Evolutionary conservation across 2,797 vertebrate species (phyloP).

Genomic region (Myotis myotis): DNA sequence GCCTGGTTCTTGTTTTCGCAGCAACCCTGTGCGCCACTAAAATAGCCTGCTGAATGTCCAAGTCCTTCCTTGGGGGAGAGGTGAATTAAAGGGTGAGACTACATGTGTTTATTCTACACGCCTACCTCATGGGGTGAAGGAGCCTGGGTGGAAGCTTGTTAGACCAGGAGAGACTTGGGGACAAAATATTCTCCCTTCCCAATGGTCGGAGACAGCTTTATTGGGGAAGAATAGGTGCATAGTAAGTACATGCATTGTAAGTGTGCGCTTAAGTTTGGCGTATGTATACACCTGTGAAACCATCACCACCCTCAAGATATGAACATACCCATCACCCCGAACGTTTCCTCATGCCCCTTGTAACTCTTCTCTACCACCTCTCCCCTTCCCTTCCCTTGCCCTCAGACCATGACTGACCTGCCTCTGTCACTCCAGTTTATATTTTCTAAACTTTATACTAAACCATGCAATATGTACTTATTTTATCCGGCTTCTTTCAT

Average conservation of each 20-base stretch:
- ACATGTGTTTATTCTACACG: not conserved
- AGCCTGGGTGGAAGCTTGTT: not conserved
- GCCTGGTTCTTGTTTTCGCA: not conserved
- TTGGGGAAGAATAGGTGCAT: not conserved
- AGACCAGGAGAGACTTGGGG: not conserved
- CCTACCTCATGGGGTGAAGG: not conserved
- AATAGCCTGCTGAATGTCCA: not conserved
- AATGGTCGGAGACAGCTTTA: not conserved
- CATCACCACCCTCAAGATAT: not conserved
- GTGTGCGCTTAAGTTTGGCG: not conserved
- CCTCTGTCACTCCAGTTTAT: not conserved
- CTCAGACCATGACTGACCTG: not conserved
- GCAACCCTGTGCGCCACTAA: not conserved
- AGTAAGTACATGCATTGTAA: not conserved
- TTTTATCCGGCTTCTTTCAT: not conserved
- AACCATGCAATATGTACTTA: not conserved
- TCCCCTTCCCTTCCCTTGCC: not conserved
- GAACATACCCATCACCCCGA: not conserved
- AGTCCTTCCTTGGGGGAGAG: not conserved
- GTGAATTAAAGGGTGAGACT: not conserved
- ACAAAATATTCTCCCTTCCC: not conserved
- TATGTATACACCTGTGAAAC: not conserved
- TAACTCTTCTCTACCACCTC: not conserved
- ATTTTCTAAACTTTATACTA: slow-evolving; percentile 10
- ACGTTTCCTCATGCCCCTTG: not conserved